phyloP scores from a whole-genome alignment of 2,797 vertebrate genomes.

The Pelobates cultripes region DNA sequence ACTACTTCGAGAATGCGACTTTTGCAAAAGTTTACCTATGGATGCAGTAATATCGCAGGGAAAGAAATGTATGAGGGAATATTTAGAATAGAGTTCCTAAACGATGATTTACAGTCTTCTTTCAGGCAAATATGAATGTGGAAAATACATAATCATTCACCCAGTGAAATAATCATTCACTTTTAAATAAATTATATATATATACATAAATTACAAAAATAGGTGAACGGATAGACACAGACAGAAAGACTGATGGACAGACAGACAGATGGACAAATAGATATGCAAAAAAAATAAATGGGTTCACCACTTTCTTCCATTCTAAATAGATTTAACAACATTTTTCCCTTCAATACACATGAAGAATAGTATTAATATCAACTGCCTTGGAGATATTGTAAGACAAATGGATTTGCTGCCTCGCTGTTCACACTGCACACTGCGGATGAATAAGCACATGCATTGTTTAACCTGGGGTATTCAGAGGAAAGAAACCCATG shows the following conservation, averaged over 20 bases:
- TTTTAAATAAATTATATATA: no score
- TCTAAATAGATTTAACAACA: constrained; percentile 7
- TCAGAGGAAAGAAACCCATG: constrained; percentile 13
- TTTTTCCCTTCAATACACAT: constrained; percentile 37
- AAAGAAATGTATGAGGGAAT: no score
- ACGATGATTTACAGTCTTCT: no score
- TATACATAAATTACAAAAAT: no score
- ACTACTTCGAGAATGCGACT: no score
- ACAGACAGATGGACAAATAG: neutral
- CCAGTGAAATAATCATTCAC: no score
- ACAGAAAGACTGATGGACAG: neutral
- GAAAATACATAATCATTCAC: no score
- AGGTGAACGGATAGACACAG: neutral
- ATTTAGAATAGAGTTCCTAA: no score
- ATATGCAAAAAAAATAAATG: neutral
- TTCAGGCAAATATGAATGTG: no score
- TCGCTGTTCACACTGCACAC: constrained; percentile 2
- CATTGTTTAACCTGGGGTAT: constrained; percentile 5
- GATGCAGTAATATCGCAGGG: no score
- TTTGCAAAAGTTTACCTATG: no score
- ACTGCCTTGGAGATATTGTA: constrained; percentile 6
- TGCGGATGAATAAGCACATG: constrained; percentile 32
- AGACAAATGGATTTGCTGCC: constrained; percentile 22
- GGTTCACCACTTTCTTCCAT: neutral
- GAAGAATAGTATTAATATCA: constrained; percentile 37